Evolutionary conservation across 2,797 vertebrate genomes (phyloP).

Genomic region (Nasua narica): DNA sequence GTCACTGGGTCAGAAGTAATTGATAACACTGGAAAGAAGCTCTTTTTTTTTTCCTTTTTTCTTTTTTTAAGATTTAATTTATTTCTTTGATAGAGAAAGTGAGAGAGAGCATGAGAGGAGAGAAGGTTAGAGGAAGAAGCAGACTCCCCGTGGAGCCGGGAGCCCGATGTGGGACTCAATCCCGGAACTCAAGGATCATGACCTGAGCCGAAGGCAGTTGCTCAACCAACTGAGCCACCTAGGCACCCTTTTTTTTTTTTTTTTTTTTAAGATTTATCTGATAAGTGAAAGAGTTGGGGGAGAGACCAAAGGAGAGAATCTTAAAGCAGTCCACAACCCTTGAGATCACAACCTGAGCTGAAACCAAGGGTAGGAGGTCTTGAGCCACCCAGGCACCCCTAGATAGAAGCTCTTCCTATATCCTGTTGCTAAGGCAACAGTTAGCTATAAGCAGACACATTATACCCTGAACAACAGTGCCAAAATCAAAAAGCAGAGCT

Average conservation of each 20-base stretch:
- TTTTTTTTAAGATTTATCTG: background rate
- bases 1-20: background rate
- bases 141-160: no score
- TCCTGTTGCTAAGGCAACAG: conserved; percentile 21
- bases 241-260: background rate
- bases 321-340: background rate
- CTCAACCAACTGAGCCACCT: no score
- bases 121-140: no score
- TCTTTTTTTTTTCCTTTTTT: background rate
- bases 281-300: no score
- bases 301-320: background rate
- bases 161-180: no score
- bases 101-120: no score
- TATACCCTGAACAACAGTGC: background rate
- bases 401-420: background rate
- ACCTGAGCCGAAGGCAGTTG: no score
- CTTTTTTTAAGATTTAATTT: background rate
- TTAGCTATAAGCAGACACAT: background rate
- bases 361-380: no score
- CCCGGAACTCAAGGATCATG: no score
- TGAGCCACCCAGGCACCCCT: background rate
- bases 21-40: background rate
- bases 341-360: no score
- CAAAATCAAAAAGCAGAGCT: background rate
- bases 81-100: no score